These are phyloP conservation scores for Cladorhizidae sp. DNA, from an alignment of 37 sponge, comb jelly and placozoan genomes.

Conservation along the genomic window DNA sequence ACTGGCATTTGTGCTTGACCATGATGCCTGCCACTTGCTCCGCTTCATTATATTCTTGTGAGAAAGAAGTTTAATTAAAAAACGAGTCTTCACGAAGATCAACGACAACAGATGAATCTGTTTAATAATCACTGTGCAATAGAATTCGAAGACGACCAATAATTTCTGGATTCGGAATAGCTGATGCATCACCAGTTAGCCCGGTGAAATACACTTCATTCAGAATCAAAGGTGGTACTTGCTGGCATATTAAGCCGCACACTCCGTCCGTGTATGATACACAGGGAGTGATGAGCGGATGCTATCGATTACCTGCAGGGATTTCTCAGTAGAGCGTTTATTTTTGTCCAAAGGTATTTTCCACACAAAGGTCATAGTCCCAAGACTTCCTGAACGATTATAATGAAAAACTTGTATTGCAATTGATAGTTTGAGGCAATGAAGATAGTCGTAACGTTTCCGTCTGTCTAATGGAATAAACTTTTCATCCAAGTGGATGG, in stretches of 20 bases:
- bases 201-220: neutral
- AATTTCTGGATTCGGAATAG: constrained; percentile 11
- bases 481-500: neutral
- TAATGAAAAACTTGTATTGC: neutral
- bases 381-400: neutral
- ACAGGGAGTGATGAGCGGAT: constrained; percentile 29
- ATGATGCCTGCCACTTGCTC: no score
- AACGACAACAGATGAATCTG: neutral
- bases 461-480: neutral
- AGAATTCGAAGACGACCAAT: neutral
- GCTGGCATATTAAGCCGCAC: constrained; percentile 33
- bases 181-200: constrained; percentile 5
- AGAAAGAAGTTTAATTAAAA: neutral
- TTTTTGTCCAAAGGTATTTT: neutral
- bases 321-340: neutral
- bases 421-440: neutral
- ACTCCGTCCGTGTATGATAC: constrained; percentile 47
- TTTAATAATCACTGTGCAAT: neutral
- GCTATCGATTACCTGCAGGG: neutral
- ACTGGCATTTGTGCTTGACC: constrained; percentile 10
- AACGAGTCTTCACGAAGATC: neutral
- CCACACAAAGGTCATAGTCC: neutral
- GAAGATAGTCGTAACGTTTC: neutral
- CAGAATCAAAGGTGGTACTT: neutral
- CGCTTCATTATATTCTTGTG: constrained; percentile 1